Conservation (phyloP, 1,140 invertebrate species). For the Drosophila guanche region DNA sequence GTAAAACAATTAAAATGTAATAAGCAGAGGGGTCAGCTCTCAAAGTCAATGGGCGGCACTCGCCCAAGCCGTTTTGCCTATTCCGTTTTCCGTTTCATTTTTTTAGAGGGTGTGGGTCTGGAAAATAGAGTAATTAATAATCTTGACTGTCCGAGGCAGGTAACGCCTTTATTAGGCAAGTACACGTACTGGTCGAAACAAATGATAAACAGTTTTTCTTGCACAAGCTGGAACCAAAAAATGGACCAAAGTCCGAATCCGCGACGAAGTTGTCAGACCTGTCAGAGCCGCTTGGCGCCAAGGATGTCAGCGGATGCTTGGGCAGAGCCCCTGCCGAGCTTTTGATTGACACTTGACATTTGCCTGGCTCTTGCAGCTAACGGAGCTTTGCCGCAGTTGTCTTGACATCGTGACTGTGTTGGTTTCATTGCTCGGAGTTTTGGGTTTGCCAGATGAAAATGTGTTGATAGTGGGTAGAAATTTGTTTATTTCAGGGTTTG, state of each 20-base stretch:
- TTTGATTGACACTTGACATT: constrained; percentile 78
- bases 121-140: constrained; percentile 79
- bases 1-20: constrained; percentile 83
- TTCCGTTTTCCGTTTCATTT: constrained; percentile 12
- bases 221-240: constrained; percentile 23
- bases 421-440: constrained; percentile 13
- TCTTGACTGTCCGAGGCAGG: constrained; percentile 39
- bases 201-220: constrained; percentile 77
- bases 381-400: constrained; percentile 39
- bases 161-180: constrained; percentile 73
- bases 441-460: constrained; percentile 47
- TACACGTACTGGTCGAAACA: constrained; percentile 29
- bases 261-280: constrained; percentile 11
- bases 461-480: constrained; percentile 38
- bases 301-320: constrained; percentile 55
- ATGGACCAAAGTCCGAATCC: constrained; percentile 2
- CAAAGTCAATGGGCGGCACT: constrained; percentile 48
- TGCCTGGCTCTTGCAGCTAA: constrained; percentile 42
- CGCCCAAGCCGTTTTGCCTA: constrained; percentile 12
- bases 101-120: not conserved
- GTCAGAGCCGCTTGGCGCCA: constrained; percentile 42
- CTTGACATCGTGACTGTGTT: constrained; percentile 67
- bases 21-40: constrained; percentile 54
- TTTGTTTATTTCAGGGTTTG: constrained; percentile 28
- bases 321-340: constrained; percentile 45